phyloP scores from a whole-genome alignment of 2,113 vertebrate species.

The Brevimyrus niger region DNA sequence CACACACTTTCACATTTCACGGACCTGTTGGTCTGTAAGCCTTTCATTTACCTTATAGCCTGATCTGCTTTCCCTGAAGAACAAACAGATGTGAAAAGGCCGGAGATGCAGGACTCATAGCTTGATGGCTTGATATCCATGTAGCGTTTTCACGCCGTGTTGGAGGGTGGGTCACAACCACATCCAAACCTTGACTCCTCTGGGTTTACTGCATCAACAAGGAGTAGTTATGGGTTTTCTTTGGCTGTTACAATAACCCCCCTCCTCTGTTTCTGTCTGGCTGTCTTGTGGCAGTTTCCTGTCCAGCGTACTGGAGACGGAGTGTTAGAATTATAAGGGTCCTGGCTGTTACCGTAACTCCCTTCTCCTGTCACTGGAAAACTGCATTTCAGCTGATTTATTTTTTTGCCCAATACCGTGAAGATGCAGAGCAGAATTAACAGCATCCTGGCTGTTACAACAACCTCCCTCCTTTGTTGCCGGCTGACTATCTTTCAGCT shows the following conservation, averaged over 20 bases:
- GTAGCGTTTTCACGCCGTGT: not conserved
- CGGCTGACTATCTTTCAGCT: not conserved
- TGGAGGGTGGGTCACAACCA: not conserved
- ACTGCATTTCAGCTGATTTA: not conserved
- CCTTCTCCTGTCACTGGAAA: not conserved
- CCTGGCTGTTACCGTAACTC: not conserved
- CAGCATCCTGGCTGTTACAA: not conserved
- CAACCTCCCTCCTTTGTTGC: not conserved
- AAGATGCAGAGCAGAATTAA: not conserved
- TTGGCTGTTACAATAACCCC: not conserved
- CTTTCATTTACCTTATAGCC: not conserved
- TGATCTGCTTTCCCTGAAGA: not conserved
- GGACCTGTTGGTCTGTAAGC: slow-evolving; percentile 1
- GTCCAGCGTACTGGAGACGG: not conserved
- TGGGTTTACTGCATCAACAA: not conserved
- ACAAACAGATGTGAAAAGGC: not conserved
- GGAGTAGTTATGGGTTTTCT: not conserved
- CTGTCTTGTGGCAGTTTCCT: not conserved
- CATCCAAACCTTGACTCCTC: not conserved
- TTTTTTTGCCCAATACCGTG: not conserved
- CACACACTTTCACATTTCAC: slow-evolving; percentile 4
- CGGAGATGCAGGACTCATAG: not conserved
- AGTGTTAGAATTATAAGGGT: not conserved
- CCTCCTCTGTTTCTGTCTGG: not conserved
- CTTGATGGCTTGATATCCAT: not conserved